phyloP scores from a whole-genome alignment of 2,888 invertebrate genomes.

The Imbricaverruca yamaguchii region DNA sequence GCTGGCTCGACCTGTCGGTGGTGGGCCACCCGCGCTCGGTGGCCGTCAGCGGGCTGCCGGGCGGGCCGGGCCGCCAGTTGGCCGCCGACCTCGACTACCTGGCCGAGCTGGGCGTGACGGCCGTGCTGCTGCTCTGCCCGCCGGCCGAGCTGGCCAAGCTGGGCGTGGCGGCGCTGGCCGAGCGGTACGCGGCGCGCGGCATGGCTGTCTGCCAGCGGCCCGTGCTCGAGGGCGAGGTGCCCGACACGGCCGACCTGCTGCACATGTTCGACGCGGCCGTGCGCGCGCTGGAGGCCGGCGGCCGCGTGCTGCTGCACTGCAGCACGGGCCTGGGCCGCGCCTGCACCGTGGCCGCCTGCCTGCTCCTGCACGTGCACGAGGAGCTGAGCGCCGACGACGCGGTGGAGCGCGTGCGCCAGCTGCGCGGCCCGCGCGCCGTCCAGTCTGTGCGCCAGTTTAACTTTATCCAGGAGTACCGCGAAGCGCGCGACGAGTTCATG shows the following conservation, averaged over 20 bases:
- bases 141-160: conserved; percentile 14
- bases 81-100: conserved; percentile 18
- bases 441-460: conserved; percentile 25
- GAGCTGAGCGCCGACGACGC: conserved; percentile 17
- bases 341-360: conserved; percentile 24
- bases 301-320: conserved; percentile 24
- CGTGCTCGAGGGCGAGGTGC: conserved; percentile 22
- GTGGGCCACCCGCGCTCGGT: conserved; percentile 20
- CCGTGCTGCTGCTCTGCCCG: conserved; percentile 21
- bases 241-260: background rate
- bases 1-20: conserved; percentile 21
- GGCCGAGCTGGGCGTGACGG: background rate
- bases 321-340: conserved; percentile 22
- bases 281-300: conserved; percentile 7
- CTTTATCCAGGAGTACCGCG: conserved; percentile 23
- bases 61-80: background rate
- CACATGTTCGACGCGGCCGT: conserved; percentile 14
- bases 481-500: background rate
- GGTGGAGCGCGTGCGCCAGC: conserved; percentile 14
- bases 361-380: conserved; percentile 13
- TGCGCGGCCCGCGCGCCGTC: conserved; percentile 24
- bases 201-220: conserved; percentile 17
- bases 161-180: background rate
- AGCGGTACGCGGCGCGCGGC: background rate
- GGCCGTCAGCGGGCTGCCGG: background rate